phyloP scores from a whole-genome alignment of 2,113 vertebrate species.

The Dicaeum eximium region DNA sequence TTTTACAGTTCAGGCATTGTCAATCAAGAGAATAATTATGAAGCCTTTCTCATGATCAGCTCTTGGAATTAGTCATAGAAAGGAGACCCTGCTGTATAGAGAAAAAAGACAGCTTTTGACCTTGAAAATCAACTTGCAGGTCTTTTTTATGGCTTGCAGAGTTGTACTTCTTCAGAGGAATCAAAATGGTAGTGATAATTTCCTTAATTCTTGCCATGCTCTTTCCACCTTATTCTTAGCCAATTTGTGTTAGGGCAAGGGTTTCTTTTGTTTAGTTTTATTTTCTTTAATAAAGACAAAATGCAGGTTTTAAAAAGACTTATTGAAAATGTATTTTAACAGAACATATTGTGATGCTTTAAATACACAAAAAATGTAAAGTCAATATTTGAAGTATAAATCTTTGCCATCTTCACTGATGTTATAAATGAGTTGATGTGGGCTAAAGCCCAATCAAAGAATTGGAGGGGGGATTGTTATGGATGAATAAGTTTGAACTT shows the following conservation, averaged over 20 bases:
- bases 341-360: not conserved
- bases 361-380: not conserved
- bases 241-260: not conserved
- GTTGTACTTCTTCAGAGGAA: not conserved
- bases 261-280: not conserved
- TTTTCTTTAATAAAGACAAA: not conserved
- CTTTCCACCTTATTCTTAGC: not conserved
- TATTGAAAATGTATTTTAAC: not conserved
- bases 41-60: not conserved
- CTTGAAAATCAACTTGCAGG: not conserved
- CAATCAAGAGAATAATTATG: not conserved
- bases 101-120: not conserved
- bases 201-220: not conserved
- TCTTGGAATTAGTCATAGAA: not conserved
- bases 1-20: not conserved
- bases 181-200: not conserved
- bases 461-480: no score
- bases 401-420: not conserved
- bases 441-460: no score
- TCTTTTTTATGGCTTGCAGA: not conserved
- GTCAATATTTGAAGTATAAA: not conserved
- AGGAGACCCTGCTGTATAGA: not conserved
- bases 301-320: not conserved
- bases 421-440: no score
- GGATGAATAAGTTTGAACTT: no score